Base-by-base conservation (phyloP, 2,888 invertebrate genomes). In the Didymodactylos carnosus region DNA sequence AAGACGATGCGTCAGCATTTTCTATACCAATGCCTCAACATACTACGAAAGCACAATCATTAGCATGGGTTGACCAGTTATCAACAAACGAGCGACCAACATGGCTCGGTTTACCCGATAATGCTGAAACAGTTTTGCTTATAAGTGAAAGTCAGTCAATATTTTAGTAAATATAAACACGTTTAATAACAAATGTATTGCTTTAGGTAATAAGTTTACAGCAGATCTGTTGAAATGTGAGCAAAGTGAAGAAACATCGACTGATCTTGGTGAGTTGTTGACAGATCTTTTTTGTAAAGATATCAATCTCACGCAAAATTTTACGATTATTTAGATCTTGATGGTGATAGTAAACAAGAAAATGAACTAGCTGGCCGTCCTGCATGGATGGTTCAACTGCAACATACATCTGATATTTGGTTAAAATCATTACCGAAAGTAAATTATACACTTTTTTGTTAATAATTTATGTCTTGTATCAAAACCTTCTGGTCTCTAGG, bases 21-120 rank as follows among this genome's bases (percentile, higher is more conserved):
- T 90, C 90, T 3, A 35, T 62, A 62, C 16, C 62, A 16, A 94
- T 95, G 94, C 95, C 95, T 0, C 95, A 97, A 83, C 94, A 94
- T 73, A 92, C 93, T 75, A 83, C 94, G 72, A 87, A 95, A 76
- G 93, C 97, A 84, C 92, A 94, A 84, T 93, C 94, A 88, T 86
- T 98, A 73, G 91, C 92, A 82, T 99, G 98, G 95, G 92, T 94
- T 78, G 94, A 97, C 82, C 88, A 89, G 76, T 85, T 98, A 70
- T 80, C 80, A 72, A 80, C 92, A 0, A 86, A 92, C n/a, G 97
- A 98, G 85, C 92, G 94, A 6, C 98, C 98, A 0, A 91, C 94
- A 0, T 98, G 98, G 98, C 88, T 98, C 8, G 98, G 98, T 10
- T 84, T 98, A 77, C 97, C 98, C 2, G 95, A 94, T 83, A 97